Conservation (phyloP, 2,888 invertebrate species). For the Nephrotoma flavescens region DNA sequence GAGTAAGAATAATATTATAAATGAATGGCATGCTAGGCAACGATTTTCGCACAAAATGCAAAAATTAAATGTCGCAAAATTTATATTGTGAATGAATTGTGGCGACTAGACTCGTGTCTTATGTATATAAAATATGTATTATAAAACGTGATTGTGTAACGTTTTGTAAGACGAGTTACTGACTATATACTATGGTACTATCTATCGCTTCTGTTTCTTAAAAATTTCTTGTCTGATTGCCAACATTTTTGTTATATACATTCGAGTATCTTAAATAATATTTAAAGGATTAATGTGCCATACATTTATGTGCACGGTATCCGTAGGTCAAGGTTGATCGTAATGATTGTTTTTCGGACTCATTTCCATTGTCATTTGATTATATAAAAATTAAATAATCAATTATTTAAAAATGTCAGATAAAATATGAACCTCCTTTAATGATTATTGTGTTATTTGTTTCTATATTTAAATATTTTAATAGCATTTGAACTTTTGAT, state of each 20-base stretch:
- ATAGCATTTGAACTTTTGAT: neutral
- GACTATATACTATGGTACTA: too few relatives aligned
- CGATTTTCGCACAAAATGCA: neutral
- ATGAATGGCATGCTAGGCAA: neutral
- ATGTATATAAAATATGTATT: neutral
- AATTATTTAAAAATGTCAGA: neutral
- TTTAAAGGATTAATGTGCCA: neutral
- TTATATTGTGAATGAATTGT: neutral
- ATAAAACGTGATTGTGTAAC: neutral
- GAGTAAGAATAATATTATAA: neutral
- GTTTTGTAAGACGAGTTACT: neutral
- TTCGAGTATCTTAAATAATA: neutral
- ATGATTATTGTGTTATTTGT: neutral
- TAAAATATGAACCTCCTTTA: neutral
- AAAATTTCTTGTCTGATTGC: neutral
- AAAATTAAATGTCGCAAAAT: neutral
- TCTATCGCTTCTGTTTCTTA: neutral
- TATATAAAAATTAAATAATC: neutral
- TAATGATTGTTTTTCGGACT: neutral
- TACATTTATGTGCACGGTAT: neutral
- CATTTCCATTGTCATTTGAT: neutral
- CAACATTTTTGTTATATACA: neutral
- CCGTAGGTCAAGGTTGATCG: neutral
- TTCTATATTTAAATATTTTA: neutral
- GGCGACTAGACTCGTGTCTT: neutral